These are phyloP conservation scores for Siniperca scherzeri DNA, from an alignment of 2,797 vertebrate genomes.

Conservation along the genomic window DNA sequence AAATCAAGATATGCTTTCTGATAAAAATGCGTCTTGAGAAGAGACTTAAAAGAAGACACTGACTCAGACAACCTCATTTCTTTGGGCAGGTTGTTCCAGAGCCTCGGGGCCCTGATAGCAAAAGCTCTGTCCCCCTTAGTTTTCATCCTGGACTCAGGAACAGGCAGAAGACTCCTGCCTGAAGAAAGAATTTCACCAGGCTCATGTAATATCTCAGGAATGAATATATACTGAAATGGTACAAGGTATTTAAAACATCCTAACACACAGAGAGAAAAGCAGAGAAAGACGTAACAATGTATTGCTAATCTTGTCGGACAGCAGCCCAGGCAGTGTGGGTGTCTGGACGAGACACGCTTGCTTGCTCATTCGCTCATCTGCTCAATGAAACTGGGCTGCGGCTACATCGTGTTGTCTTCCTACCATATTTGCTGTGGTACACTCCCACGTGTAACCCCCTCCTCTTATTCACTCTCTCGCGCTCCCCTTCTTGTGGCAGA, in stretches of 20 bases:
- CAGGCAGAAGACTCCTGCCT: too few relatives aligned
- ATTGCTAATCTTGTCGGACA: constrained; percentile 71
- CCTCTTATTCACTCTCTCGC: constrained; percentile 58
- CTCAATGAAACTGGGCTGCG: constrained; percentile 65
- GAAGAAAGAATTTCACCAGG: background rate
- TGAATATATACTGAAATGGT: constrained; percentile 14
- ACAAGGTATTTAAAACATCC: constrained; percentile 48
- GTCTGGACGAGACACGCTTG: constrained; percentile 74
- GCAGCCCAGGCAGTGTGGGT: constrained; percentile 76
- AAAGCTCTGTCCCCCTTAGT: too few relatives aligned
- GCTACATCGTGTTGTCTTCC: constrained; percentile 63
- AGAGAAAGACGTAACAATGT: constrained; percentile 63
- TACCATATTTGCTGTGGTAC: constrained; percentile 61
- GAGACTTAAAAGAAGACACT: too few relatives aligned
- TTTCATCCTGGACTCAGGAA: too few relatives aligned
- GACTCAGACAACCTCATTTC: too few relatives aligned
- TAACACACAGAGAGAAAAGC: constrained; percentile 18
- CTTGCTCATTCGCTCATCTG: constrained; percentile 76
- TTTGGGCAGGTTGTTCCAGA: too few relatives aligned
- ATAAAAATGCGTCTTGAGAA: too few relatives aligned
- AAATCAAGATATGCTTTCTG: too few relatives aligned
- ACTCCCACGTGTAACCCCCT: constrained; percentile 71
- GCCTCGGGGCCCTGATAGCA: too few relatives aligned
- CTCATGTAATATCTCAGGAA: constrained; percentile 4
- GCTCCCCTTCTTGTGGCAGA: constrained; percentile 59